Conservation (phyloP, 2,797 vertebrate species). For the Lemur catta region DNA sequence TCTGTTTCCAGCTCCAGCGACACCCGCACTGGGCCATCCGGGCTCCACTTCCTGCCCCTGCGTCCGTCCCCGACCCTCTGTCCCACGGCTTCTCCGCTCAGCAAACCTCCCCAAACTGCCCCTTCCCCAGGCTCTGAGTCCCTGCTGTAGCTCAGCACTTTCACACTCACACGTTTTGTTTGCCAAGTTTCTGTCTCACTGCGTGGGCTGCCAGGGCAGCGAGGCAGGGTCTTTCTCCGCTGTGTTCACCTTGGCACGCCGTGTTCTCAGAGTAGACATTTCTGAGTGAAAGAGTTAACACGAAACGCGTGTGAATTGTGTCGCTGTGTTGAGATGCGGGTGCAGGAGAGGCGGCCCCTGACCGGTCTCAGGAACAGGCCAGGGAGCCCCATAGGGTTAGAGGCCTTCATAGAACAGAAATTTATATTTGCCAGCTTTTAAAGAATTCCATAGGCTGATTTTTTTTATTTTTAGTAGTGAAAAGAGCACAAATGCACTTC, state of each 20-base stretch:
- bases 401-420: not conserved
- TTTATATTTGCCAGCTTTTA: fast-evolving
- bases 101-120: fast-evolving
- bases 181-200: not conserved
- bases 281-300: fast-evolving
- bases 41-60: not conserved
- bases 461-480: not conserved
- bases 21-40: fast-evolving
- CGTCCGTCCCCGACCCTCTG: not conserved
- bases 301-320: too few species aligned
- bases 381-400: fast-evolving
- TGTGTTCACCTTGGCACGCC: not conserved
- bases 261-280: not conserved
- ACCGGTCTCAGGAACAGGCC: fast-evolving
- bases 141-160: fast-evolving
- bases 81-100: not conserved
- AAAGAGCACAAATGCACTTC: too few species aligned
- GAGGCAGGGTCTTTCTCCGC: fast-evolving
- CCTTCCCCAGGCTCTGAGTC: fast-evolving
- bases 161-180: fast-evolving
- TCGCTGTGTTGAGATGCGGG: fast-evolving
- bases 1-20: not conserved
- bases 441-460: not conserved
- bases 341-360: fast-evolving
- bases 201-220: too few species aligned